These are phyloP conservation scores for Scaptomyza graminum DNA, from an alignment of 1,140 invertebrate genomes.

Conservation along the genomic window DNA sequence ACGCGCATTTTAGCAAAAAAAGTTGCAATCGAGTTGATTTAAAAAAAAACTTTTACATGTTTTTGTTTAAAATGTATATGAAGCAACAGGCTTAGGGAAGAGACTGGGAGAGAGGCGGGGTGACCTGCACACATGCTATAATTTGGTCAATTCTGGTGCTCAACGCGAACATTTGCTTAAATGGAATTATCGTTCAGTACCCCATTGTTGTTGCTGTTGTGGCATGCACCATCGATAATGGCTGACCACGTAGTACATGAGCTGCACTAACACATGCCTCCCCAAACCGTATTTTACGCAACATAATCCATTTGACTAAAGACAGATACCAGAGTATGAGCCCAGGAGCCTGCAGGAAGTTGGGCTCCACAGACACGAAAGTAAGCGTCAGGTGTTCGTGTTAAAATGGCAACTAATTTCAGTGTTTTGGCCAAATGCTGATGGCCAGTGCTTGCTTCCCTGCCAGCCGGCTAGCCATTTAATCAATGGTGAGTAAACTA, in stretches of 20 bases:
- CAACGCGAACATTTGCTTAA: slow-evolving; percentile 79
- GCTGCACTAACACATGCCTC: slow-evolving; percentile 1
- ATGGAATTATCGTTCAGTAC: slow-evolving; percentile 81
- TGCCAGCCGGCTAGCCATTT: slow-evolving; percentile 42
- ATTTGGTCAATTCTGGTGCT: slow-evolving; percentile 77
- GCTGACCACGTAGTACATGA: slow-evolving; percentile 41
- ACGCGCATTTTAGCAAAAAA: slow-evolving; percentile 55
- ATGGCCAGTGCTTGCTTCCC: slow-evolving; percentile 22
- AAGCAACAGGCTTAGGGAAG: not conserved
- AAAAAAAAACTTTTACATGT: slow-evolving; percentile 58
- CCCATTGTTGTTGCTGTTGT: slow-evolving; percentile 51
- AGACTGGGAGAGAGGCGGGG: not conserved
- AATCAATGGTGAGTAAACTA: slow-evolving; percentile 75
- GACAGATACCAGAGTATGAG: slow-evolving; percentile 51
- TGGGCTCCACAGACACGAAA: slow-evolving; percentile 9
- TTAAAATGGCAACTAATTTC: slow-evolving; percentile 82
- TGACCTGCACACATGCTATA: slow-evolving; percentile 56
- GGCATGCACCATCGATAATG: slow-evolving; percentile 66
- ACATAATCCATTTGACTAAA: slow-evolving; percentile 76
- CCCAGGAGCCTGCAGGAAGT: slow-evolving; percentile 39
- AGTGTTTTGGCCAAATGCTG: slow-evolving; percentile 70
- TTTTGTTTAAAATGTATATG: slow-evolving; percentile 44
- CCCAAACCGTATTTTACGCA: slow-evolving; percentile 15
- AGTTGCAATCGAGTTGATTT: slow-evolving; percentile 39
- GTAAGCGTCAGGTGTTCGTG: slow-evolving; percentile 78